Percentiles rank a stretch among this genome's conserved stretches.
Evolutionary conservation across 2,888 invertebrate genomes (phyloP).

Genomic region (Monochamus alternatus): DNA sequence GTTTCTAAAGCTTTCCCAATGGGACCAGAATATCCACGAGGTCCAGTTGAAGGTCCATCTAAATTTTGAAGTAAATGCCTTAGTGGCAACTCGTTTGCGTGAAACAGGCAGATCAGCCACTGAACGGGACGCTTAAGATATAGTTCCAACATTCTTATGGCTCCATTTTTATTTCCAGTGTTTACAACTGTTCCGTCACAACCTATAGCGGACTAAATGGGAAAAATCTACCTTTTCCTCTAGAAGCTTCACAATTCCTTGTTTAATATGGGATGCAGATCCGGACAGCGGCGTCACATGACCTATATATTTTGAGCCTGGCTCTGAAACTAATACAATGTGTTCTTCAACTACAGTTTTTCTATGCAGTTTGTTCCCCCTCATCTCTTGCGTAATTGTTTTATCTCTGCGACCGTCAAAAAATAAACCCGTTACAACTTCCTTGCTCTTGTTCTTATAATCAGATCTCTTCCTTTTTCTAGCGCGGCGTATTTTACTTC

Average conservation of each 20-base stretch:
- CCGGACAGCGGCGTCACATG: neutral
- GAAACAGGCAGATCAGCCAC: conserved; percentile 49
- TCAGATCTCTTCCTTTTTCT: neutral
- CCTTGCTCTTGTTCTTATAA: neutral
- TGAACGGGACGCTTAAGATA: conserved; percentile 48
- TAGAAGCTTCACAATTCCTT: neutral
- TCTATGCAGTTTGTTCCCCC: neutral
- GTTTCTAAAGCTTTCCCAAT: conserved; percentile 16
- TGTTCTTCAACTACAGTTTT: neutral
- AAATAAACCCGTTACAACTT: neutral
- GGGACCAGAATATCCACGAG: conserved; percentile 25
- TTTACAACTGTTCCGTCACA: conserved; percentile 57
- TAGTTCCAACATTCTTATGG: conserved; percentile 50
- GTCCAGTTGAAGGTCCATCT: conserved; percentile 37
- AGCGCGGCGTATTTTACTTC: neutral
- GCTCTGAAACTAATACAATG: neutral
- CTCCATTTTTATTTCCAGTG: conserved; percentile 50
- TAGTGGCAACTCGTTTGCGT: conserved; percentile 40
- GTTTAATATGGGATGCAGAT: conserved; percentile 20
- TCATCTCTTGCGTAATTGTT: conserved; percentile 11
- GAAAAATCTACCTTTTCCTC: conserved; percentile 12
- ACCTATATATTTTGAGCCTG: too few species aligned
- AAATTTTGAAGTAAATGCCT: conserved; percentile 29
- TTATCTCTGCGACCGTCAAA: conserved; percentile 33
- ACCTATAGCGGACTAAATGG: conserved; percentile 37